Evolutionary conservation across 2,888 invertebrate genomes (phyloP).

Genomic region (Drosophila acutilabella): DNA sequence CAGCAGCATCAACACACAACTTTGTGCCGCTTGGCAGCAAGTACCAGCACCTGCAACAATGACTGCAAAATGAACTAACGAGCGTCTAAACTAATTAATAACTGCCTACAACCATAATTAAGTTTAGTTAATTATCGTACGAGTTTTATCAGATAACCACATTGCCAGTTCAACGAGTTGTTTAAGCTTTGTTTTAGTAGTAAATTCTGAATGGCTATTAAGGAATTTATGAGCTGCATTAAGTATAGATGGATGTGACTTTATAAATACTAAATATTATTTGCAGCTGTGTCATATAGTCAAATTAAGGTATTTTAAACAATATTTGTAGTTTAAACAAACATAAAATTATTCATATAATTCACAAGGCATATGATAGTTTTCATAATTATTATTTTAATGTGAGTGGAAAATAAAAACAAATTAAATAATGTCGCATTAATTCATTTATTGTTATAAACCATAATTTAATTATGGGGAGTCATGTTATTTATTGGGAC

Average conservation of each 20-base stretch:
- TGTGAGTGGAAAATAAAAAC: not conserved
- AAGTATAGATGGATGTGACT: not conserved
- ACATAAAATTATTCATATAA: not conserved
- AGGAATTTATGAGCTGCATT: not conserved
- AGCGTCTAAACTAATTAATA: conserved; percentile 51
- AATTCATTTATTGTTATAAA: no score
- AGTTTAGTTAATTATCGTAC: conserved; percentile 24
- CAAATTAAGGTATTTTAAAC: not conserved
- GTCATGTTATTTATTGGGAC: not conserved
- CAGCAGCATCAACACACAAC: conserved; percentile 10
- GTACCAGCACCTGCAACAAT: conserved; percentile 31
- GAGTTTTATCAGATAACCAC: conserved; percentile 4
- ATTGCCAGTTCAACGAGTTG: conserved; percentile 1
- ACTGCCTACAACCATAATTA: conserved; percentile 28
- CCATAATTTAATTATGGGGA: no score
- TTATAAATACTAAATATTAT: not conserved
- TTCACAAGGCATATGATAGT: no score
- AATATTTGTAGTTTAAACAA: not conserved
- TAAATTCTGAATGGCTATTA: not conserved
- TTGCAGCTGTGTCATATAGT: not conserved
- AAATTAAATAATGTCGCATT: no score
- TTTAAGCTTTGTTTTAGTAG: not conserved
- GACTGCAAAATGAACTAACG: conserved; percentile 46
- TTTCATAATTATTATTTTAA: not conserved
- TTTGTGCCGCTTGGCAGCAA: conserved; percentile 6